Conservation (phyloP, 2,113 vertebrate genomes). For the Corydoras maculifer region DNA sequence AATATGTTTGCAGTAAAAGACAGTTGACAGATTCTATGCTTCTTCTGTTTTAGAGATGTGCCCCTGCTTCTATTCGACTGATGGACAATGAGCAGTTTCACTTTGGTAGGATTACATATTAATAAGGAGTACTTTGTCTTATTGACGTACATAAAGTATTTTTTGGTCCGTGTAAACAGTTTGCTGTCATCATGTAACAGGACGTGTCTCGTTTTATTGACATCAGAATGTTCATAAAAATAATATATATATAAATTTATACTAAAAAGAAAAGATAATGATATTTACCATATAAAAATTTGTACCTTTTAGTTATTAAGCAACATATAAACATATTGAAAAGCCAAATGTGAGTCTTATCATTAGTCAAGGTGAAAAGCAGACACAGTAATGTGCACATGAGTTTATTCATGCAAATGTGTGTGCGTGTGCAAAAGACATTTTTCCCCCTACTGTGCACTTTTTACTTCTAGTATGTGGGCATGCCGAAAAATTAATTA, state of each 20-base stretch:
- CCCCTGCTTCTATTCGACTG: constrained; percentile 94
- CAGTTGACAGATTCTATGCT: not conserved
- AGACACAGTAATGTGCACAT: not conserved
- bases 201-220: too few species aligned
- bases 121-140: not conserved
- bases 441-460: constrained; percentile 13
- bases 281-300: too few species aligned
- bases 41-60: constrained; percentile 77
- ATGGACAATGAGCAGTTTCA: constrained; percentile 96
- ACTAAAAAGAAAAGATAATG: too few species aligned
- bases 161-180: too few species aligned
- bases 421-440: not conserved
- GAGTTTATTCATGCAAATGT: not conserved
- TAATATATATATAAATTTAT: too few species aligned
- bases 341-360: not conserved
- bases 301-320: not conserved
- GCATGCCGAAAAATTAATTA: too few species aligned
- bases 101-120: constrained; percentile 78
- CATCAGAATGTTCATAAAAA: too few species aligned
- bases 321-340: not conserved
- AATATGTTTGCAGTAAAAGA: not conserved
- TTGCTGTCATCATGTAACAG: too few species aligned
- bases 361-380: constrained; percentile 12
- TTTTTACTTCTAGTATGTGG: too few species aligned
- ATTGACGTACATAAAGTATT: not conserved